Base-by-base conservation (phyloP, 2,888 invertebrate species). In the Listrodromus nycthemerus region DNA sequence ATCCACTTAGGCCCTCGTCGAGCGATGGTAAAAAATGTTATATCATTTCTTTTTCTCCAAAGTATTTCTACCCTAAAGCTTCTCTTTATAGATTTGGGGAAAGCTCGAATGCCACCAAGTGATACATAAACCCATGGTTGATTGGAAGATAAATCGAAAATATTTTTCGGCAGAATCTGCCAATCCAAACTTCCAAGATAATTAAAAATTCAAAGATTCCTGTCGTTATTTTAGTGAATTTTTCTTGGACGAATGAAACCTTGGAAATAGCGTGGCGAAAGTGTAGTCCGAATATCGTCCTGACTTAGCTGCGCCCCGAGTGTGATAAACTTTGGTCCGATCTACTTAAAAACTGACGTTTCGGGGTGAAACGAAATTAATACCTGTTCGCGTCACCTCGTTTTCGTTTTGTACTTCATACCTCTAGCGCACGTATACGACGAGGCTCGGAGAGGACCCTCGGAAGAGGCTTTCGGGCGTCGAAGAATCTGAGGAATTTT, bases 401-500 rank as follows among this genome's bases (percentile, higher is more conserved):
- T 77, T 79, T 61, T 77, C 48, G 27, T 75, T 69, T 70, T 86
- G 76, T 82, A 84, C 81, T 84, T 84, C 85, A 87, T 85, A 85
- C 66, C 84, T 63, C 58, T 70, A 58, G 55, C 27, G 71, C 21
- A 55, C 27, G 66, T 61, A 73, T 45, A 66, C 58, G 50, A 21
- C 13, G 41, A 41, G 24, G 52, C 66, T 48, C 63, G 16, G 50
- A 7, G 61, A 13, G 45, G 37, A 70, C 30, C 24, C 63, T 27
- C 55, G 13, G 67, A 65, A 65, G 74, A 21, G 45, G 71, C 67
- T 58, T 67, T 41, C 41, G 83, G 65, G 82, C 81, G 84, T 87
- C 82, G 83, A 85, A 82, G 87, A 87, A 87, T 87, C 79, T 85
- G 66, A 33, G 82, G 86, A 87, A 87, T 87, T 85, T 85, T 41